phyloP scores from a whole-genome alignment of 2,888 invertebrate species.

The Tineola bisselliella region DNA sequence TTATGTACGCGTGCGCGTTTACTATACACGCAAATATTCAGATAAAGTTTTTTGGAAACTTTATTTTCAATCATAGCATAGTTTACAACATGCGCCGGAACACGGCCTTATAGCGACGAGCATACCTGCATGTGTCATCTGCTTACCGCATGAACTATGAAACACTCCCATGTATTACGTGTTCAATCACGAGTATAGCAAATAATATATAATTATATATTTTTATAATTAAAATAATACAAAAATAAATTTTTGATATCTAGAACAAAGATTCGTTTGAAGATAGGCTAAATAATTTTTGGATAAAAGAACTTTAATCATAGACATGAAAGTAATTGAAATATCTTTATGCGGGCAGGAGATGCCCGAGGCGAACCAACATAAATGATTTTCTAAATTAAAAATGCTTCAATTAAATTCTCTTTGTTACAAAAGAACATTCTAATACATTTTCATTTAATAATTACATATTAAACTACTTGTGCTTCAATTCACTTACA shows the following conservation, averaged over 20 bases:
- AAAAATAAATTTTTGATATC: neutral
- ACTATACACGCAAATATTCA: neutral
- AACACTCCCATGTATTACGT: neutral
- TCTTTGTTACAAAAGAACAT: neutral
- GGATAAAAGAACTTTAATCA: neutral
- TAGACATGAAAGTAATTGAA: neutral
- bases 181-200: neutral
- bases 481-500: too few relatives aligned
- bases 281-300: neutral
- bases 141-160: neutral
- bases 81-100: neutral
- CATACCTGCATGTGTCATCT: neutral
- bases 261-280: neutral
- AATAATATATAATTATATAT: neutral
- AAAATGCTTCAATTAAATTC: neutral
- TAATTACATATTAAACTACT: neutral
- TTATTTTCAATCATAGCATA: neutral
- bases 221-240: neutral
- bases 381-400: neutral
- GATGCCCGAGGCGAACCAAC: neutral
- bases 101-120: neutral
- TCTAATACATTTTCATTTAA: neutral
- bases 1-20: constrained; percentile 1
- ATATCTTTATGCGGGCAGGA: neutral
- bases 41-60: neutral